Base-by-base conservation (phyloP, 1,140 invertebrate species). In the Prorops nasuta region DNA sequence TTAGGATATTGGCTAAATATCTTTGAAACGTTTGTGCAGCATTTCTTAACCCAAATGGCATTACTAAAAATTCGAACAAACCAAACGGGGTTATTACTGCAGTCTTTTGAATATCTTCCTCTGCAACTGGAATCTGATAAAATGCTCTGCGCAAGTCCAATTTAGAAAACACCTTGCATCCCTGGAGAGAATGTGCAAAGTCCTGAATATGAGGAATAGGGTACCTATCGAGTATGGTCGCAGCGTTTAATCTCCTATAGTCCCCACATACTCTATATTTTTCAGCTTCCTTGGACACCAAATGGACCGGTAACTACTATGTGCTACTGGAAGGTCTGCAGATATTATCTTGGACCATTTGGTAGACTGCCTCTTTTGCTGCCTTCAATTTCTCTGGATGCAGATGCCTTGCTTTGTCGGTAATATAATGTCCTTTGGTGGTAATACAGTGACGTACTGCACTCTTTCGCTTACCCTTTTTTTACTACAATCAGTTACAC, bases 11-110 rank as follows among this genome's bases (percentile, higher is more conserved):
- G 21, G 61, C 17, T 48, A 81, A 80, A 4, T 73, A 54, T 9
- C 78, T 45, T 51, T 77, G 71, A 51, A 80, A 79, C 0, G 71
- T 71, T 22, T 76, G 68, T 3, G 67, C 62, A 8, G 76, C 74
- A 54, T 78, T 79, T 16, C 52, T 51, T 4, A 81, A 53, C 3
- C 34, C 34, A 35, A 35, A 35, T 7, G 34, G 7, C 62, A 60
- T 0, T 51, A 44, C 3, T 8, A 3, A n/a, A 35, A 35, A 35
- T 14, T 35, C 34, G 15, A 35, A 35, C 4, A 35, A n/a, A 6
- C 34, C 34, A n/a, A 35, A 35, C 14, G 34, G 34, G 15, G 34
- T 35, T 8, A 35, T 35, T n/a, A 35, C 34, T 8, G 34, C 34
- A n/a, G 34, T 35, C 14, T 35, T 35, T 3, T 3, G 6, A 15